Percentiles rank a stretch among this genome's conserved stretches.
phyloP scores from a whole-genome alignment of 2,113 vertebrate species.

The Macquaria ambigua region DNA sequence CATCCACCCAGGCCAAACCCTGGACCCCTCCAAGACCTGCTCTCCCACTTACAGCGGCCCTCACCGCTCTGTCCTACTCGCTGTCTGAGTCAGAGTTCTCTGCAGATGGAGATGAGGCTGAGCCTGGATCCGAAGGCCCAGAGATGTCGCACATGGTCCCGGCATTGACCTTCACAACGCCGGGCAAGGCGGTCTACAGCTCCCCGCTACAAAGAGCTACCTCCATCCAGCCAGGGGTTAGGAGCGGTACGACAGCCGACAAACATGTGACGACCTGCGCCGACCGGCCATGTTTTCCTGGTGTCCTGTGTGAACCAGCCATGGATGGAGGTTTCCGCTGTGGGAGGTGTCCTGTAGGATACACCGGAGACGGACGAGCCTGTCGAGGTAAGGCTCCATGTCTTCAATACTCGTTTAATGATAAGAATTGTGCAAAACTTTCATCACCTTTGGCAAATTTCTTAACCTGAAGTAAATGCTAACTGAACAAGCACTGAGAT shows the following conservation, averaged over 20 bases:
- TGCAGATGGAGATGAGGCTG: constrained; percentile 17
- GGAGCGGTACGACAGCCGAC: not conserved
- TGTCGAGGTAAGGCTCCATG: constrained; percentile 82
- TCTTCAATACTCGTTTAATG: not conserved
- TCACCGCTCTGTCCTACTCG: constrained; percentile 46
- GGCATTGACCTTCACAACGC: constrained; percentile 7
- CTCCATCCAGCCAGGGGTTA: not conserved
- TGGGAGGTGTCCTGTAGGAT: constrained; percentile 84
- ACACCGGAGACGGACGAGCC: constrained; percentile 79
- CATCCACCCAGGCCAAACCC: constrained; percentile 39
- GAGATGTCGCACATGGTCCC: not conserved
- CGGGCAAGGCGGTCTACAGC: not conserved
- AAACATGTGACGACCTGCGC: constrained; percentile 51
- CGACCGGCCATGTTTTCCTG: constrained; percentile 73
- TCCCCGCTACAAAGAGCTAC: not conserved
- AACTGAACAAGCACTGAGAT: too few species aligned
- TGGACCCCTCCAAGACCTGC: constrained; percentile 57
- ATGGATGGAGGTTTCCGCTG: constrained; percentile 68
- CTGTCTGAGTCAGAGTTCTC: constrained; percentile 55
- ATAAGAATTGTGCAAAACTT: not conserved
- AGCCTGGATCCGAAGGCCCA: not conserved
- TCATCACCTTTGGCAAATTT: too few species aligned
- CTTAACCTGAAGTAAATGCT: too few species aligned
- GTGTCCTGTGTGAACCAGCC: constrained; percentile 72
- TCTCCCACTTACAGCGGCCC: constrained; percentile 54